phyloP scores from a whole-genome alignment of 2,888 invertebrate genomes.

The Lumbricus terrestris region DNA sequence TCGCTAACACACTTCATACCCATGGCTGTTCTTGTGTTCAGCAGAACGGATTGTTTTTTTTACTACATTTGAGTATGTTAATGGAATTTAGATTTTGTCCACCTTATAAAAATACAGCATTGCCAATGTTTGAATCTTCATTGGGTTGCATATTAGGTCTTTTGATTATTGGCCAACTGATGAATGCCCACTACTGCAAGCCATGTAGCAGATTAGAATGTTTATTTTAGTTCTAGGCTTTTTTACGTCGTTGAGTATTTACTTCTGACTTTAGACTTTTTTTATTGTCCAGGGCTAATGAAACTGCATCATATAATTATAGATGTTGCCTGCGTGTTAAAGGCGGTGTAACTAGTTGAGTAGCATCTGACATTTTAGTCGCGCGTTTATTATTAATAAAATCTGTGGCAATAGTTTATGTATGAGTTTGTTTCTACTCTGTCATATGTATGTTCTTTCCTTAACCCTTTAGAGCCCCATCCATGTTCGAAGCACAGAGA shows the following conservation, averaged over 20 bases:
- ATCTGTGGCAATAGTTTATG: background rate
- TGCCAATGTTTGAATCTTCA: background rate
- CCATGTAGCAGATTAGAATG: background rate
- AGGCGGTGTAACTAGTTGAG: background rate
- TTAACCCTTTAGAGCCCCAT: background rate
- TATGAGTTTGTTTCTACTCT: background rate
- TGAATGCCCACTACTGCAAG: background rate
- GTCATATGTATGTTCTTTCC: background rate
- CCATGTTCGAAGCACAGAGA: background rate
- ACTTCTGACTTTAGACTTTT: background rate
- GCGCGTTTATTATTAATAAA: background rate
- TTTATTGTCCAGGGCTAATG: background rate
- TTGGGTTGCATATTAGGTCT: background rate
- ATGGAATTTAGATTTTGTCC: too few species aligned
- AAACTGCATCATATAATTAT: background rate
- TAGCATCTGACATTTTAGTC: background rate
- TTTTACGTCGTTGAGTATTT: background rate
- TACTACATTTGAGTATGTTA: too few species aligned
- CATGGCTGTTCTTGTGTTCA: too few species aligned
- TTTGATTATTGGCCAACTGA: background rate
- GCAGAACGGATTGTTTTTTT: too few species aligned
- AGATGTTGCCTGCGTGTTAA: too few species aligned
- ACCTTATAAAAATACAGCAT: background rate
- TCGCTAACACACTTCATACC: too few species aligned
- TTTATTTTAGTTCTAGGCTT: background rate